Percentiles rank a stretch among this genome's conserved stretches.
phyloP scores from a whole-genome alignment of 2,888 invertebrate genomes.

The Heliconius sara region DNA sequence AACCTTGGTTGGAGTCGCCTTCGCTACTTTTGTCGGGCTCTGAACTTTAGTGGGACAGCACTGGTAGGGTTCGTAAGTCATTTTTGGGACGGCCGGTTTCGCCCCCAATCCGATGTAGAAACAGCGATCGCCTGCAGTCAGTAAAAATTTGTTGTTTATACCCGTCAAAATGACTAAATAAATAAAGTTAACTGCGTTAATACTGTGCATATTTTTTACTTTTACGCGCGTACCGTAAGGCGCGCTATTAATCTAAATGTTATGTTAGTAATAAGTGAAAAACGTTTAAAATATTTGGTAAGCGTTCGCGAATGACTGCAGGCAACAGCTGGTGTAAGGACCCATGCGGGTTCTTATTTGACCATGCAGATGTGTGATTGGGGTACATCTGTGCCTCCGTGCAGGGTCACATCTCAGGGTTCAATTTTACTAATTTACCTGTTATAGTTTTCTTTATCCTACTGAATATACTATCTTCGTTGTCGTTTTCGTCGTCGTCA shows the following conservation, averaged over 20 bases:
- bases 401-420: conserved; percentile 70
- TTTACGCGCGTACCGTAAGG: conserved; percentile 68
- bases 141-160: conserved; percentile 92
- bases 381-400: conserved; percentile 68
- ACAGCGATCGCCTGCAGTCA: conserved; percentile 98
- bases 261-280: conserved; percentile 81
- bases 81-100: conserved; percentile 89
- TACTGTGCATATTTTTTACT: conserved; percentile 72
- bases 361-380: conserved; percentile 81
- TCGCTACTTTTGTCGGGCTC: conserved; percentile 91
- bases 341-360: conserved; percentile 77
- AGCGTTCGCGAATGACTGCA: conserved; percentile 86
- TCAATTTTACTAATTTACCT: conserved; percentile 79
- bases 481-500: conserved; percentile 73
- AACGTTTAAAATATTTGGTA: conserved; percentile 76
- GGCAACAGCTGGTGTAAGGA: conserved; percentile 84
- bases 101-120: conserved; percentile 98
- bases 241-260: conserved; percentile 78
- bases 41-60: conserved; percentile 95
- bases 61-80: conserved; percentile 94
- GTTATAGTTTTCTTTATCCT: conserved; percentile 81
- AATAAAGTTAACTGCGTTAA: conserved; percentile 79
- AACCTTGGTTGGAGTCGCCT: conserved; percentile 87
- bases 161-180: conserved; percentile 73
- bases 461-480: conserved; percentile 80